Conservation (phyloP, 2,113 vertebrate genomes). For the Solenodon paradoxus region DNA sequence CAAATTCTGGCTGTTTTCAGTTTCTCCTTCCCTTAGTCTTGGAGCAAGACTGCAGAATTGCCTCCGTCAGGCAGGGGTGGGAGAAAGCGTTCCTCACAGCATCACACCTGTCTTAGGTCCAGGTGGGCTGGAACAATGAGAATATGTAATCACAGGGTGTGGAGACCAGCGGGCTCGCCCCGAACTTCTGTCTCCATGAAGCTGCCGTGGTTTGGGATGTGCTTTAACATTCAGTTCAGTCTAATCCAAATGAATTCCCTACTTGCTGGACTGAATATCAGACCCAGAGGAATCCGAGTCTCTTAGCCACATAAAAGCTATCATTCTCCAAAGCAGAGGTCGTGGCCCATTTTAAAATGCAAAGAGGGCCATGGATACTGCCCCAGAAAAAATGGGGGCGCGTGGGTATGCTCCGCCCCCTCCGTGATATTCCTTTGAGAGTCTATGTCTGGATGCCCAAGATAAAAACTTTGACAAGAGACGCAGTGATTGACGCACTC, state of each 20-base stretch:
- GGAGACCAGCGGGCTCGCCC: background rate
- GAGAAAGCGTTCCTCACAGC: background rate
- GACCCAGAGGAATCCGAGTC: background rate
- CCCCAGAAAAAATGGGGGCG: background rate
- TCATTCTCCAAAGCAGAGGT: background rate
- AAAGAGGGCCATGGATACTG: background rate
- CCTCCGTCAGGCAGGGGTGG: fast-evolving
- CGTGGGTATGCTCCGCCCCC: fast-evolving
- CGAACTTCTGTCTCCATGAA: background rate
- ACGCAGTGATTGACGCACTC: background rate
- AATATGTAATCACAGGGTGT: background rate
- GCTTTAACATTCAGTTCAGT: background rate
- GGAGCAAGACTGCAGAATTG: background rate
- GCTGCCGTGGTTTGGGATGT: background rate
- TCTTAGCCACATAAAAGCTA: background rate
- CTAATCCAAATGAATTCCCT: background rate
- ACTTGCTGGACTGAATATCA: background rate
- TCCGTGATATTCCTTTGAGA: background rate
- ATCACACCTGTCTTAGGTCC: too few relatives aligned
- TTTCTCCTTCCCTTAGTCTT: background rate
- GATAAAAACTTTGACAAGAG: background rate
- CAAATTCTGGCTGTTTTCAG: background rate
- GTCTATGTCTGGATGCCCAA: background rate
- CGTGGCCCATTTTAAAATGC: background rate
- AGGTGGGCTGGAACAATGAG: background rate